Evolutionary conservation across 2,888 invertebrate genomes (phyloP).

Genomic region (Nymphalis urticae): DNA sequence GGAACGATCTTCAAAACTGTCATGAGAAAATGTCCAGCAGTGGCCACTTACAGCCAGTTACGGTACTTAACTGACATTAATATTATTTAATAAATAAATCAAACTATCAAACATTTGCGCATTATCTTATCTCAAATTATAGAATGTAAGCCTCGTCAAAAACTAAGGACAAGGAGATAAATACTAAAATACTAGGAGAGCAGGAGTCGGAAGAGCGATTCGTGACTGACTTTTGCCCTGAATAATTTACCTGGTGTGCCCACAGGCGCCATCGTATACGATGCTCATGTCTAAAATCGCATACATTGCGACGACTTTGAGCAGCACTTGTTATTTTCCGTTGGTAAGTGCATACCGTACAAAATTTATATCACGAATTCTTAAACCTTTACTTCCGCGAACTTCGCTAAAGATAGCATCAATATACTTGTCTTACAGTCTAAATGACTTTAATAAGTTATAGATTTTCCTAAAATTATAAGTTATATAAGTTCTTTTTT

Average conservation of each 20-base stretch:
- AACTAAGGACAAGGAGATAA: conserved; percentile 30
- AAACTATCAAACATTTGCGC: too few species aligned
- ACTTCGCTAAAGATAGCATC: conserved; percentile 17
- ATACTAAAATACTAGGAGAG: conserved; percentile 44
- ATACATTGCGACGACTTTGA: conserved; percentile 43
- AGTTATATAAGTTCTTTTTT: neutral
- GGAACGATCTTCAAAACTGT: too few species aligned
- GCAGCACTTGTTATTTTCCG: conserved; percentile 43
- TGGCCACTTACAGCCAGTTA: too few species aligned
- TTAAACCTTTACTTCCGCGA: conserved; percentile 17
- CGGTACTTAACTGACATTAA: too few species aligned
- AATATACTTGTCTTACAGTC: neutral
- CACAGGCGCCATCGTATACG: conserved; percentile 59
- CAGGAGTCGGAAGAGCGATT: conserved; percentile 56
- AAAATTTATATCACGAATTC: conserved; percentile 42
- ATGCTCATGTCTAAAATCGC: conserved; percentile 57
- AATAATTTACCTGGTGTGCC: conserved; percentile 69
- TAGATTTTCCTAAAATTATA: neutral
- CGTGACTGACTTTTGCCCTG: conserved; percentile 79
- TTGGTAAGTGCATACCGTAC: conserved; percentile 40
- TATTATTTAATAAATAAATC: too few species aligned
- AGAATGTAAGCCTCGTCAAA: neutral
- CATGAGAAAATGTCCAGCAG: too few species aligned
- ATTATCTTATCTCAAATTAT: too few species aligned
- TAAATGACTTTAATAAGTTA: neutral